These are phyloP conservation scores for Kuschelorhynchus macadamiae DNA, from an alignment of 2,888 invertebrate genomes.

Conservation along the genomic window DNA sequence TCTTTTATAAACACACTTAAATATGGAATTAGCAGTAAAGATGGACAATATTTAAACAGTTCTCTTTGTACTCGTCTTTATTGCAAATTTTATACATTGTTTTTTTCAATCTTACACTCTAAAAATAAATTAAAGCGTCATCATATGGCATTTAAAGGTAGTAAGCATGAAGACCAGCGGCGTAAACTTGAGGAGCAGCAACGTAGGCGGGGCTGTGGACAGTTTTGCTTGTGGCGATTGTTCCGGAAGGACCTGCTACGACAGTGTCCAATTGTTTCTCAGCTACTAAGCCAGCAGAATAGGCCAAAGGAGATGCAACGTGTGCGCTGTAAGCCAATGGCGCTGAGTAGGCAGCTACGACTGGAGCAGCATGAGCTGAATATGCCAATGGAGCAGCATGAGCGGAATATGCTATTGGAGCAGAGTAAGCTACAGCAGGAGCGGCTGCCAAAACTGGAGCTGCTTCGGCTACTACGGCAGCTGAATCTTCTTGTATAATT, in stretches of 20 bases:
- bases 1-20: no score
- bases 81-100: slow-evolving; percentile 22
- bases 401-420: no score
- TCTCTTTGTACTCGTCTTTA: no score
- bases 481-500: slow-evolving; percentile 29
- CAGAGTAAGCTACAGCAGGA: slow-evolving; percentile 48
- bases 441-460: slow-evolving; percentile 48
- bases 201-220: slow-evolving; percentile 36
- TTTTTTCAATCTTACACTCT: no score
- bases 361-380: slow-evolving; percentile 37
- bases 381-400: slow-evolving; percentile 36
- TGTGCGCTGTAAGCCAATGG: slow-evolving; percentile 33
- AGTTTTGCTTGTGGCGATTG: slow-evolving; percentile 54
- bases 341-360: slow-evolving; percentile 31
- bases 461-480: slow-evolving; percentile 51
- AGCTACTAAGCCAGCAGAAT: slow-evolving; percentile 49
- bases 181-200: slow-evolving; percentile 30
- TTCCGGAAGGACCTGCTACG: slow-evolving; percentile 57
- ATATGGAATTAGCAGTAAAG: no score
- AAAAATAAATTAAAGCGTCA: slow-evolving; percentile 30
- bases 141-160: slow-evolving; percentile 21
- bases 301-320: slow-evolving; percentile 45
- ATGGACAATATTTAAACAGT: no score
- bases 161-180: slow-evolving; percentile 32
- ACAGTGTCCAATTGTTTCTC: slow-evolving; percentile 43